Evolutionary conservation across 2,888 invertebrate genomes (phyloP), one percentile per base, ranked within the genome.

Genomic region (Bugula neritina): DNA sequence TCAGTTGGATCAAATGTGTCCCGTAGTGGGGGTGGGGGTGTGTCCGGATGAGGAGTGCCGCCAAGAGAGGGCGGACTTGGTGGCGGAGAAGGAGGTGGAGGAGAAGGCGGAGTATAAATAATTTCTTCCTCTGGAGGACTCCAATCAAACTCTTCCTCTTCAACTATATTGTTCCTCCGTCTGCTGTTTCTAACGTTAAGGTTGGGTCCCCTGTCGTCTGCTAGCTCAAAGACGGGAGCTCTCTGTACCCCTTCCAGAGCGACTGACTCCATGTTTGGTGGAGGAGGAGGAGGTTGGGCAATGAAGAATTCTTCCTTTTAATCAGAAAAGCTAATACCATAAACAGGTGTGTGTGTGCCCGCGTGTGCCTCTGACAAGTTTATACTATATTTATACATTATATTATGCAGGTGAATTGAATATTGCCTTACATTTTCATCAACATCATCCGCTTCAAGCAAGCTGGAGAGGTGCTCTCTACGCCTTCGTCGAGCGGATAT

Each of bases 1-100:
- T 63, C 27, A 13, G 63, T 63, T 31, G 63, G 63, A 3, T 63
- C 34, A 63, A 63, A 63, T 5, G 5, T 31, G 5, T 21, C 17
- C n/a, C 63, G 27, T 31, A 31, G 63, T 2, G 63, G 63, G 27
- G 63, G 63, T 2, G 63, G 63, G 27, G 63, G 63, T 13, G 63
- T 63, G 1, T 63, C 63, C 27, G 63, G 63, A 5, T 29, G 5
- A 2, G 63, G 63, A 13, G 31, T 63, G 10, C 29, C 27, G 10
- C 63, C 63, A 27, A 29, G 10, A 5, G 63, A 63, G 10, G 63
- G 63, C 31, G 63, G 63, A 57, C 13, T 57, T 3, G 34, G 13
- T 13, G 63, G 25, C 31, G 31, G 63, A 13, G 34, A 63, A 5
- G 63, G 63, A 25, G 34, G 63, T 29, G 29, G 63, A 25, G 31